Percentiles rank a stretch among this genome's conserved stretches.
These are phyloP conservation scores for Hyphantria cunea DNA, from an alignment of 1,140 invertebrate species.

Conservation along the genomic window DNA sequence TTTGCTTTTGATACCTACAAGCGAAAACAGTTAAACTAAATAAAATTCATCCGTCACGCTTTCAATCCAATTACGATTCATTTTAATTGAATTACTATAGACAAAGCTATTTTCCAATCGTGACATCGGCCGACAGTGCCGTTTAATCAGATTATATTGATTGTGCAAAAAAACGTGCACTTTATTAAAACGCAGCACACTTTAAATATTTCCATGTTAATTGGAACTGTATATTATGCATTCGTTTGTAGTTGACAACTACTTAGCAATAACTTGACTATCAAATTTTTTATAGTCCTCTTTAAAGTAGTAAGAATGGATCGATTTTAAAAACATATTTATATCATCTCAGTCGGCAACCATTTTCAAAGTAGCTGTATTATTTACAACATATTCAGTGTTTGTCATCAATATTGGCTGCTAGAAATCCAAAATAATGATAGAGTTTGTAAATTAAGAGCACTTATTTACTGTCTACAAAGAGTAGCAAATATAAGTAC, in stretches of 20 bases:
- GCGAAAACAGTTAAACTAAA: constrained; percentile 41
- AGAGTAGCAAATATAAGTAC: too few species aligned
- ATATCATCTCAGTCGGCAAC: too few species aligned
- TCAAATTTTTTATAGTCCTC: not conserved
- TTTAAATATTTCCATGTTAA: constrained; percentile 3
- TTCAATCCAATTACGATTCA: constrained; percentile 8
- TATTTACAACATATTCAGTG: too few species aligned
- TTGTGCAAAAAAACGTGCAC: constrained; percentile 30
- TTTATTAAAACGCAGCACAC: constrained; percentile 14
- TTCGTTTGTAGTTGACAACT: not conserved
- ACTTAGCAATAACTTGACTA: too few species aligned
- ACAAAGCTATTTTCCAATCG: constrained; percentile 55
- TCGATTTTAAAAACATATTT: too few species aligned
- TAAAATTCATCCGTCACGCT: constrained; percentile 43
- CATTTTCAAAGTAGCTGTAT: too few species aligned
- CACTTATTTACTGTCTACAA: too few species aligned
- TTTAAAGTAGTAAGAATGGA: too few species aligned
- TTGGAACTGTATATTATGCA: not conserved
- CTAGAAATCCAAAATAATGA: too few species aligned
- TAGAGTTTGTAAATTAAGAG: too few species aligned
- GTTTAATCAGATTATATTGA: constrained; percentile 63
- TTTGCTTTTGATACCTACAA: too few species aligned
- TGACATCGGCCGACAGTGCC: constrained; percentile 40
- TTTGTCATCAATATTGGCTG: too few species aligned
- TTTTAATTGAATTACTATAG: constrained; percentile 62